Evolutionary conservation across 1,140 invertebrate genomes (phyloP).

Genomic region (Ooceraea biroi): DNA sequence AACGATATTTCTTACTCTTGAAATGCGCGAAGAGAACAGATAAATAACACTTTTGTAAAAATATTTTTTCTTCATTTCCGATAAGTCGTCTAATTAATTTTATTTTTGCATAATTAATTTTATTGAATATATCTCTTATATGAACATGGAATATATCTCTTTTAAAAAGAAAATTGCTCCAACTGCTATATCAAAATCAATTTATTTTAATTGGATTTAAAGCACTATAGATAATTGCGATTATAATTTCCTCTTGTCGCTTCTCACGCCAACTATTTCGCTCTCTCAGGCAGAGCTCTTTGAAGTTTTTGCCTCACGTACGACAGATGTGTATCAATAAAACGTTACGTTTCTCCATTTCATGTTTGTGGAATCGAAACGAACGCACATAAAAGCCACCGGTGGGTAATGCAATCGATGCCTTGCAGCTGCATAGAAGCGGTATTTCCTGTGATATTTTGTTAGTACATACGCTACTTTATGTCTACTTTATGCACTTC

Average conservation of each 20-base stretch:
- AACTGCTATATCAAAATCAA: not conserved
- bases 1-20: not conserved
- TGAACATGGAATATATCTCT: not conserved
- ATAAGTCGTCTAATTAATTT: not conserved
- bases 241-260: not conserved
- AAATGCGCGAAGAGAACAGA: not conserved
- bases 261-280: not conserved
- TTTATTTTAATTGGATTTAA: not conserved
- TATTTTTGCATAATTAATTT: not conserved
- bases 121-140: not conserved
- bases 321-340: not conserved
- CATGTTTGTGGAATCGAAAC: slow-evolving; percentile 6
- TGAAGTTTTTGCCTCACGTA: not conserved
- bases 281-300: not conserved
- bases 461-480: not conserved
- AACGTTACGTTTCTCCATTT: not conserved
- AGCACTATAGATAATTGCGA: not conserved
- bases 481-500: not conserved
- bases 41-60: not conserved
- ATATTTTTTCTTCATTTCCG: not conserved
- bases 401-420: not conserved
- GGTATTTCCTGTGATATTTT: slow-evolving; percentile 6
- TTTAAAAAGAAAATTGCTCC: not conserved
- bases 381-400: slow-evolving; percentile 27
- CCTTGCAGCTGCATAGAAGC: not conserved